Evolutionary conservation across 2,888 invertebrate species (phyloP).

Genomic region (Brachynemurus nebulosus): DNA sequence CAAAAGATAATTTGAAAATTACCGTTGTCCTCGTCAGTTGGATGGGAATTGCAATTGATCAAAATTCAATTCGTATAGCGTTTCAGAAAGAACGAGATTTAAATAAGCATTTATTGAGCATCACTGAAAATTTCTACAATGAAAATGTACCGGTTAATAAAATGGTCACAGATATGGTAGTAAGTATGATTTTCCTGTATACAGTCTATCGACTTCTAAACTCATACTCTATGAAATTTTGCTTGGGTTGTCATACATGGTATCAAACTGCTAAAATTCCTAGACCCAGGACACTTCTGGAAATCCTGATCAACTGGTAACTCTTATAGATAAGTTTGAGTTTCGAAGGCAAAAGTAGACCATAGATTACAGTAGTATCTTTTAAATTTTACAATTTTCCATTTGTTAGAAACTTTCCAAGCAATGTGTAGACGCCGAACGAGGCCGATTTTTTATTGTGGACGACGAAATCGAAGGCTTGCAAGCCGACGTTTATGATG

Average conservation of each 20-base stretch:
- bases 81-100: constrained; percentile 30
- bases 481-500: constrained; percentile 44
- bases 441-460: constrained; percentile 41
- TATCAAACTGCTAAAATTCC: too few relatives aligned
- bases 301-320: too few relatives aligned
- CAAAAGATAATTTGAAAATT: constrained; percentile 27
- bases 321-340: constrained; percentile 1
- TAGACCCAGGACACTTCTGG: too few relatives aligned
- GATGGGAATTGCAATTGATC: constrained; percentile 33
- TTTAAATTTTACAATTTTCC: too few relatives aligned
- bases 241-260: too few relatives aligned
- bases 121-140: constrained; percentile 37
- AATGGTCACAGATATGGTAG: constrained; percentile 45
- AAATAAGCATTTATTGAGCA: constrained; percentile 29
- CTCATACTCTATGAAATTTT: too few relatives aligned
- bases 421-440: constrained; percentile 43
- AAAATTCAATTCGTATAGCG: constrained; percentile 28
- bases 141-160: constrained; percentile 40
- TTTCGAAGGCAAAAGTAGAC: too few relatives aligned
- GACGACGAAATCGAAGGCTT: constrained; percentile 34
- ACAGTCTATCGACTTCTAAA: too few relatives aligned
- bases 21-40: constrained; percentile 29
- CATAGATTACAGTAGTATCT: too few relatives aligned
- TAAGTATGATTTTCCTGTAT: too few relatives aligned
- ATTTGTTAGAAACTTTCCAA: too few relatives aligned